Evolutionary conservation across 2,797 vertebrate species (phyloP).

Genomic region (Pipistrellus pygmaeus): DNA sequence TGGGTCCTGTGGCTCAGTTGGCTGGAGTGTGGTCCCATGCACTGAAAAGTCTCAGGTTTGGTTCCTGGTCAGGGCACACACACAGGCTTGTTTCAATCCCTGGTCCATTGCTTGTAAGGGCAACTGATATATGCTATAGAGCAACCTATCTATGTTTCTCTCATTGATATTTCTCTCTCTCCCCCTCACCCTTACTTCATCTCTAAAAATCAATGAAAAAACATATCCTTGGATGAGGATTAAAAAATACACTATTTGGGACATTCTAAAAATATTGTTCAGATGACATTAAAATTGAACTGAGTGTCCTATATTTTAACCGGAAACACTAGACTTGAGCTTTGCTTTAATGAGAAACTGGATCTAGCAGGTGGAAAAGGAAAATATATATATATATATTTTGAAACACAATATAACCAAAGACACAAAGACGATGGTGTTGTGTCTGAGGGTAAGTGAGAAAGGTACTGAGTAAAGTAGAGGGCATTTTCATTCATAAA

Average conservation of each 20-base stretch:
- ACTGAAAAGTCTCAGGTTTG: not conserved
- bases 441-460: not conserved
- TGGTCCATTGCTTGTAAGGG: not conserved
- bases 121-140: not conserved
- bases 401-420: not conserved
- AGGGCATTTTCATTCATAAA: conserved; percentile 31
- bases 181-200: not conserved
- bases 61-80: not conserved
- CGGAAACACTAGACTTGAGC: not conserved
- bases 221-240: not conserved
- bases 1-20: not conserved
- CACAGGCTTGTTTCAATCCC: not conserved
- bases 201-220: not conserved
- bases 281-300: conserved; percentile 57
- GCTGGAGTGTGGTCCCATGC: not conserved
- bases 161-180: not conserved
- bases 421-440: not conserved
- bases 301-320: not conserved
- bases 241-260: conserved; percentile 4
- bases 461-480: not conserved
- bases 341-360: not conserved
- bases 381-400: conserved; percentile 21
- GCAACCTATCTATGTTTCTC: no score
- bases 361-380: not conserved
- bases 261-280: conserved; percentile 18